These are phyloP conservation scores for Setophaga kirtlandii DNA, from an alignment of 2,113 vertebrate genomes.

Conservation along the genomic window DNA sequence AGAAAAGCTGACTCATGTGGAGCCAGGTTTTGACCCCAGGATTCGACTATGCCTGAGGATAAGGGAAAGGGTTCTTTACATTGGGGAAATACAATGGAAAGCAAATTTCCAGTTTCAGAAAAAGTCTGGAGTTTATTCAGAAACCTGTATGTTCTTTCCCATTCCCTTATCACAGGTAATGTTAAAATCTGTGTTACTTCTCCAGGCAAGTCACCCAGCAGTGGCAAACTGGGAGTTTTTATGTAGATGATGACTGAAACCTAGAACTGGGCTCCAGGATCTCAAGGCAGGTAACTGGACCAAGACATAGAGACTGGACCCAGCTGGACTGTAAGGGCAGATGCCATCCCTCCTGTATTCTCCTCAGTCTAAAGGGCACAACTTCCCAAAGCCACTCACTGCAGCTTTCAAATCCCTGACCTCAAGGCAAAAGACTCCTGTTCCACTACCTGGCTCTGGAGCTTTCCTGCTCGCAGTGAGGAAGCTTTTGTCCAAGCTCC, in stretches of 20 bases:
- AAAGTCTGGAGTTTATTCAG: not conserved
- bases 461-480: not conserved
- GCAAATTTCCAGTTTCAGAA: not conserved
- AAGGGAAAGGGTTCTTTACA: not conserved
- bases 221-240: not conserved
- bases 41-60: not conserved
- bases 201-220: not conserved
- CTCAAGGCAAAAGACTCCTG: not conserved
- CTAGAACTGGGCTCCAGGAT: not conserved
- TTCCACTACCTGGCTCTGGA: conserved; percentile 3
- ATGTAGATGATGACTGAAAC: not conserved
- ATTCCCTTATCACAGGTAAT: not conserved
- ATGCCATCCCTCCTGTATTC: not conserved
- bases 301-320: not conserved
- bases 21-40: not conserved
- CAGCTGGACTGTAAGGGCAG: not conserved
- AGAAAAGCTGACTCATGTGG: not conserved
- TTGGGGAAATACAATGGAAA: not conserved
- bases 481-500: conserved; percentile 29
- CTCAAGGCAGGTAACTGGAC: not conserved
- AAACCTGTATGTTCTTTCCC: not conserved
- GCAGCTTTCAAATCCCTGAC: not conserved
- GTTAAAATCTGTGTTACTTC: not conserved
- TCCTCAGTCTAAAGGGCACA: not conserved
- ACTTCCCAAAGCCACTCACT: not conserved